Conservation (phyloP, 2,888 invertebrate species). For the Globia sparganii region DNA sequence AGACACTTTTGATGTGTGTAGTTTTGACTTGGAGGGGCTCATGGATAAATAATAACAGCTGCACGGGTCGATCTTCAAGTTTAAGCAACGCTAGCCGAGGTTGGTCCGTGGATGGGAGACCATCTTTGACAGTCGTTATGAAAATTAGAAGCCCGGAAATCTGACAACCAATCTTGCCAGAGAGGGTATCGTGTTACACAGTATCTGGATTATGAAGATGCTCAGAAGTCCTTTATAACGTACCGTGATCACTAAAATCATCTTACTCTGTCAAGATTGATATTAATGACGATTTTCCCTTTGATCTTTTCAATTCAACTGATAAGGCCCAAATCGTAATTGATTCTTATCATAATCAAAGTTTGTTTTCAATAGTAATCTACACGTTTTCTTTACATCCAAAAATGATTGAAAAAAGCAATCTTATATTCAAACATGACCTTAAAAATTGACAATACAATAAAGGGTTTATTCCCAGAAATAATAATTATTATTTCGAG, state of each 20-base stretch:
- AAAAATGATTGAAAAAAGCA: background rate
- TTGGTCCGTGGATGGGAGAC: background rate
- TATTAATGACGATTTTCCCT: background rate
- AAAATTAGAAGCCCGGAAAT: background rate
- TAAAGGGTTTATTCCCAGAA: slow-evolving; percentile 32
- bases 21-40: background rate
- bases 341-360: background rate
- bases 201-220: background rate
- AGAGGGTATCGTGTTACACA: background rate
- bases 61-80: background rate
- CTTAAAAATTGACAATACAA: background rate
- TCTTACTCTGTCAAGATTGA: background rate
- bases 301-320: background rate
- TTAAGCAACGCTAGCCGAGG: background rate
- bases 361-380: background rate
- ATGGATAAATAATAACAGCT: background rate
- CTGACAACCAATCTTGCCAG: background rate
- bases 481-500: slow-evolving; percentile 56
- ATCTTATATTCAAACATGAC: background rate
- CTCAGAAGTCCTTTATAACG: background rate
- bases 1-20: too few species aligned
- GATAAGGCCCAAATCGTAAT: background rate
- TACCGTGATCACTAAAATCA: background rate
- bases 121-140: background rate
- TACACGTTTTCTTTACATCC: background rate